phyloP scores from a whole-genome alignment of 2,113 vertebrate genomes.

The Parotia lawesii region DNA sequence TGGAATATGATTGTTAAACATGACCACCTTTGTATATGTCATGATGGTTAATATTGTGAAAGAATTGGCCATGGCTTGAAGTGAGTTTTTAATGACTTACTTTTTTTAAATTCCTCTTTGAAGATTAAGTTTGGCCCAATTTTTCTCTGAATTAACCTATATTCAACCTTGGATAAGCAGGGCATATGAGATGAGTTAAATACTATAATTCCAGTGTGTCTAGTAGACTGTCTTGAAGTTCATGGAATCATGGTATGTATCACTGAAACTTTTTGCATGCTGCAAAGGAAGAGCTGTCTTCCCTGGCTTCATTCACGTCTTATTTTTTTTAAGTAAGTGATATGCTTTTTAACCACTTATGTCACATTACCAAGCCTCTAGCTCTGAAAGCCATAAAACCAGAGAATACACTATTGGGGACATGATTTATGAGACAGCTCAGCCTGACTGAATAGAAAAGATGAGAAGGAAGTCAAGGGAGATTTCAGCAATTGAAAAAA shows the following conservation, averaged over 20 bases:
- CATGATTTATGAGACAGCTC: neutral
- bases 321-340: neutral
- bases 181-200: neutral
- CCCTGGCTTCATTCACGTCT: neutral
- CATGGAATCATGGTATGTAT: neutral
- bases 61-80: neutral
- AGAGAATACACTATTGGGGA: neutral
- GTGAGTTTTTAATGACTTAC: neutral
- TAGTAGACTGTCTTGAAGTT: neutral
- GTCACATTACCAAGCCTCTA: neutral
- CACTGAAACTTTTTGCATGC: neutral
- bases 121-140: neutral
- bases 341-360: neutral
- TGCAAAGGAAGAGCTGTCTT: neutral
- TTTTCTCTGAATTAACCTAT: neutral
- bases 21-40: neutral
- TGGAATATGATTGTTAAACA: neutral
- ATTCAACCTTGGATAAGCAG: neutral
- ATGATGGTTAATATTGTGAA: neutral
- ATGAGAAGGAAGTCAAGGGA: neutral
- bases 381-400: neutral
- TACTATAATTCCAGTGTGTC: accelerated
- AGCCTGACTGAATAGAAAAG: neutral
- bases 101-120: neutral
- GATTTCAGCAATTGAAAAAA: neutral